phyloP scores from a whole-genome alignment of 2,113 vertebrate genomes.

The Chamaetylas fuelleborni region DNA sequence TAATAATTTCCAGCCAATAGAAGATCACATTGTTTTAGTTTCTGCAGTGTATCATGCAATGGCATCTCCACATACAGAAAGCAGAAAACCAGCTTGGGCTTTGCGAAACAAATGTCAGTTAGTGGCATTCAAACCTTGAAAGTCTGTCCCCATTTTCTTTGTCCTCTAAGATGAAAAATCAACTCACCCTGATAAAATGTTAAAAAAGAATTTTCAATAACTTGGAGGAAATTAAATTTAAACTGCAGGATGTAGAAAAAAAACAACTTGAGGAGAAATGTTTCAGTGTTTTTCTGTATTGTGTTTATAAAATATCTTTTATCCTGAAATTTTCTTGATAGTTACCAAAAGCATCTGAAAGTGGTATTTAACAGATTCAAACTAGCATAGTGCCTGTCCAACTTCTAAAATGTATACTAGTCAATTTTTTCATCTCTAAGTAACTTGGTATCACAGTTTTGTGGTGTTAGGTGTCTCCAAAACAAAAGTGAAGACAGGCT shows the following conservation, averaged over 20 bases:
- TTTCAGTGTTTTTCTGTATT: neutral
- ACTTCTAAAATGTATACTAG: neutral
- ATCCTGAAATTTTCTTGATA: neutral
- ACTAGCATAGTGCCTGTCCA: neutral
- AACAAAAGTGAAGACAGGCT: neutral
- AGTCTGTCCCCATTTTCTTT: neutral
- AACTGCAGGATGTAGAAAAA: neutral
- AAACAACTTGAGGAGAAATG: neutral
- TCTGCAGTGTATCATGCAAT: neutral
- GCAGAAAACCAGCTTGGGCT: neutral
- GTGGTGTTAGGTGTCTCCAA: neutral
- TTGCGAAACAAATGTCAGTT: neutral
- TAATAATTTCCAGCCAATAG: neutral
- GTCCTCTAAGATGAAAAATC: neutral
- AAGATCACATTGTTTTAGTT: neutral
- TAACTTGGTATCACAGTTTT: neutral
- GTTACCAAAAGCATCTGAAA: neutral
- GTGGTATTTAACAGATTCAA: neutral
- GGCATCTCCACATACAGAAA: neutral
- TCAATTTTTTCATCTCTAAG: neutral
- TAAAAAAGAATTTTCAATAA: neutral
- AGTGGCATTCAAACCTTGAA: neutral
- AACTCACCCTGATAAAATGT: neutral
- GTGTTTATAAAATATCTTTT: neutral
- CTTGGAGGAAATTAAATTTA: neutral